phyloP scores from a whole-genome alignment of 2,113 vertebrate species.

The Alosa alosa region DNA sequence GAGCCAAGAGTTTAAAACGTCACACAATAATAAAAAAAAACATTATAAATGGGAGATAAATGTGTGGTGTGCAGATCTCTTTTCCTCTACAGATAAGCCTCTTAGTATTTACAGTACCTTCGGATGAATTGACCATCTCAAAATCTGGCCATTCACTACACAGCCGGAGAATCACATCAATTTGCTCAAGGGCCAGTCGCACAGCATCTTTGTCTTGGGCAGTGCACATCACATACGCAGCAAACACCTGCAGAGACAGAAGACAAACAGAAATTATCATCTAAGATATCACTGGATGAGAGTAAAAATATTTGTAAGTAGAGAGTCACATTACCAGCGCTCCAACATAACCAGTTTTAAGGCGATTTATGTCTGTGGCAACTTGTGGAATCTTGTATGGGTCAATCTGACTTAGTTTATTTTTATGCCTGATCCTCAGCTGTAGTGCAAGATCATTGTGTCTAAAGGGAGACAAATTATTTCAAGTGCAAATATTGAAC shows the following conservation, averaged over 20 bases:
- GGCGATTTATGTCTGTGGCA: constrained; percentile 78
- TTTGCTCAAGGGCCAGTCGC: constrained; percentile 86
- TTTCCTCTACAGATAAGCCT: too few relatives aligned
- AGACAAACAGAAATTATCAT: constrained; percentile 33
- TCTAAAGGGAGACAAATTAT: constrained; percentile 60
- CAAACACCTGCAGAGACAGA: constrained; percentile 77
- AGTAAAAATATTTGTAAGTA: neutral
- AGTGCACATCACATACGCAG: constrained; percentile 80
- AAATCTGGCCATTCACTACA: constrained; percentile 81
- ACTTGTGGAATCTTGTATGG: constrained; percentile 68
- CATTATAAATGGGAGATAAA: too few relatives aligned
- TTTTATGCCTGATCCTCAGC: constrained; percentile 74
- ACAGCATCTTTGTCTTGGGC: constrained; percentile 87
- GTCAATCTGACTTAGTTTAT: constrained; percentile 70
- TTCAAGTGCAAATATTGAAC: neutral
- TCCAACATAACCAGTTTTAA: constrained; percentile 80
- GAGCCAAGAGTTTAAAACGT: too few relatives aligned
- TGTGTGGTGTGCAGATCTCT: too few relatives aligned
- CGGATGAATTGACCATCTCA: constrained; percentile 77
- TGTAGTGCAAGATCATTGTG: constrained; percentile 84
- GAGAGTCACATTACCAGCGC: constrained; percentile 76
- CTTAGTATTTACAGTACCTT: constrained; percentile 67
- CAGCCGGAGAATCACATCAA: constrained; percentile 84
- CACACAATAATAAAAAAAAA: too few relatives aligned
- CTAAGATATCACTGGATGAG: neutral